Evolutionary conservation across 2,888 invertebrate genomes (phyloP), one percentile per base, ranked within the genome.

Genomic region (Mylabris sibirica): DNA sequence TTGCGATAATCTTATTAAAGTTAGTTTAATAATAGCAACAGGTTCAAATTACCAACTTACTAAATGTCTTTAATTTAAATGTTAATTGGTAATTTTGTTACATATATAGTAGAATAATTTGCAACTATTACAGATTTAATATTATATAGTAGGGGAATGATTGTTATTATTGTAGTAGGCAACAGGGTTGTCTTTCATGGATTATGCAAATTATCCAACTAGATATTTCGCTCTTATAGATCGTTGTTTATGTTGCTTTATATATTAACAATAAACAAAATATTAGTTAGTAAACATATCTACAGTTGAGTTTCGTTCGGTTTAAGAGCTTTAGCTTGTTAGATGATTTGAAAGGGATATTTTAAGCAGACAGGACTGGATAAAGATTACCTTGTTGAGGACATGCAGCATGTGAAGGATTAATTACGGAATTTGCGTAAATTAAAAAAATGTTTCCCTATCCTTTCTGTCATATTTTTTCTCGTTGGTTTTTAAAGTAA

Each of bases 21-120:
- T 60, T 34, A 20, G 6, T 41, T n/a, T 14, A 24, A 61, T 41
- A 61, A 38, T 61, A 61, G 69, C 69, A 69, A 69, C 69, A 69
- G 69, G 69, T 69, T 69, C 66, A 63, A 66, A 68, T 59, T 65
- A 38, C 26, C 38, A 34, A 57, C 12, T 41, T 62, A 53, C 38
- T 44, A 30, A 63, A 35, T 65, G 59, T 62, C 35, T 65, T 61
- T 14, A 41, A 59, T 59, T 68, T 59, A 62, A 59, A 65, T 68
- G 68, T 62, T 68, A 65, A 68, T 68, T 68, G 68, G 61, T 41
- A 38, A 61, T 61, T 65, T 65, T 61, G 61, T 60, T 60, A 60
- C 20, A 34, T n/a, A 24, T 17, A 24, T 35, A 44, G 17, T 24
- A 57, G 65, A 65, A 57, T 62, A 68, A 61, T 65, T 62, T 64